Evolutionary conservation across 2,888 invertebrate species (phyloP), one percentile per base, ranked within the genome.

Genomic region (Minunthozetes semirufus): DNA sequence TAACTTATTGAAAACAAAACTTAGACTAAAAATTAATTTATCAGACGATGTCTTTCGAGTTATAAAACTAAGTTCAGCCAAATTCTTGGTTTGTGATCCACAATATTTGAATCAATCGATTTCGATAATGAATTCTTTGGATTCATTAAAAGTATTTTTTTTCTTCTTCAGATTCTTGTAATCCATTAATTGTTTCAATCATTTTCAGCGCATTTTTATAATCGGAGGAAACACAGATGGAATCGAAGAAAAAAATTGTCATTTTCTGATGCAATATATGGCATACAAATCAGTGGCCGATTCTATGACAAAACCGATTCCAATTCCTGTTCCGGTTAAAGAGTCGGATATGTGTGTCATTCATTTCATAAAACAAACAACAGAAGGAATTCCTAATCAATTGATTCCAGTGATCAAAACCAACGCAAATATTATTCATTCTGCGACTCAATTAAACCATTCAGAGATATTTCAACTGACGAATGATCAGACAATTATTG

Each of bases 321-420:
- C 29, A 17, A 61, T 61, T 15, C 61, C 61, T 8, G 61, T 61
- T 25, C 27, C 27, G 13, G 61, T 61, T 3, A 25, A 15, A 5
- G 15, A 25, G 4, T 25, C 9, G 9, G 61, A 61, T 61, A 11
- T 61, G 27, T 27, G 29, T 61, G n/a, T 6, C 6, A 61, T 61
- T 25, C 61, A 61, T 61, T 61, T 61, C 29, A 17, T 61, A 9
- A 61, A 61, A 29, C 13, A 29, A 29, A 61, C 27, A 8, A 25
- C 4, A 9, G 29, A 61, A 9, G 61, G 61, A 15, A 29, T 61
- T 3, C 29, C 29, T 11, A 3, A 29, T 29, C 61, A 29, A 61
- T 61, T 61, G 61, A 29, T 61, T 27, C 61, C 61, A 29, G 22
- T 61, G 3, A 61, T 61, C 29, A 61, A 25, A 61, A 61, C 61